phyloP scores from a whole-genome alignment of 1,140 invertebrate species.

The Mactra quadrangularis region DNA sequence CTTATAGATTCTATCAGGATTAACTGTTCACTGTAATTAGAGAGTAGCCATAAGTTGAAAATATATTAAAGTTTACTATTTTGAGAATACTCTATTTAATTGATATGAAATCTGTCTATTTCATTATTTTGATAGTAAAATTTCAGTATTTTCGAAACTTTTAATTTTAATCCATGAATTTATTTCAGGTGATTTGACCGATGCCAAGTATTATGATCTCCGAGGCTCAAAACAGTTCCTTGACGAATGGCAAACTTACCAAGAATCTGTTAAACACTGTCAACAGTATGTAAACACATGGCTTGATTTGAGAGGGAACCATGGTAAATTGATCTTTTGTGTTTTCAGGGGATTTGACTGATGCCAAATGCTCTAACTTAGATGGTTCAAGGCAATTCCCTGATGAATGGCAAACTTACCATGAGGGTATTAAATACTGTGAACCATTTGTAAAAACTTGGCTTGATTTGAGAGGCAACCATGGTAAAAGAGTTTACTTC shows the following conservation, averaged over 20 bases:
- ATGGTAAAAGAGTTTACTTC: conserved; percentile 87
- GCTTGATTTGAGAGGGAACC: conserved; percentile 97
- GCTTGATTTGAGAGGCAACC: conserved; percentile 97
- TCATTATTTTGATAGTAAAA: too few relatives aligned
- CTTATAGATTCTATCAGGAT: too few relatives aligned
- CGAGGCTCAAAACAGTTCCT: conserved; percentile 92
- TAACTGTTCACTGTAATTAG: too few relatives aligned
- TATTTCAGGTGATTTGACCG: conserved; percentile 95
- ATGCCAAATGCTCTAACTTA: conserved; percentile 91
- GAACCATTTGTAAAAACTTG: conserved; percentile 86
- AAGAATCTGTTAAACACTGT: conserved; percentile 88
- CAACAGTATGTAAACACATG: conserved; percentile 86
- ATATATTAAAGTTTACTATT: too few relatives aligned
- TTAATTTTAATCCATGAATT: too few relatives aligned
- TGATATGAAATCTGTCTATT: too few relatives aligned
- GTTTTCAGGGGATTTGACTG: conserved; percentile 92
- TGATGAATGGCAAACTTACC: conserved; percentile 94
- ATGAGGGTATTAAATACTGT: conserved; percentile 88
- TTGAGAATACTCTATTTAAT: too few relatives aligned
- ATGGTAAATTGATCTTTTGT: conserved; percentile 89
- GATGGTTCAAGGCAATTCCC: conserved; percentile 92
- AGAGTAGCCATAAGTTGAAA: too few relatives aligned
- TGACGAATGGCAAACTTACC: conserved; percentile 94
- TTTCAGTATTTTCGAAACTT: too few relatives aligned
- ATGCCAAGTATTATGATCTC: conserved; percentile 92